Base-by-base conservation (phyloP, 2,797 vertebrate species). In the Notolepis coatsorum region DNA sequence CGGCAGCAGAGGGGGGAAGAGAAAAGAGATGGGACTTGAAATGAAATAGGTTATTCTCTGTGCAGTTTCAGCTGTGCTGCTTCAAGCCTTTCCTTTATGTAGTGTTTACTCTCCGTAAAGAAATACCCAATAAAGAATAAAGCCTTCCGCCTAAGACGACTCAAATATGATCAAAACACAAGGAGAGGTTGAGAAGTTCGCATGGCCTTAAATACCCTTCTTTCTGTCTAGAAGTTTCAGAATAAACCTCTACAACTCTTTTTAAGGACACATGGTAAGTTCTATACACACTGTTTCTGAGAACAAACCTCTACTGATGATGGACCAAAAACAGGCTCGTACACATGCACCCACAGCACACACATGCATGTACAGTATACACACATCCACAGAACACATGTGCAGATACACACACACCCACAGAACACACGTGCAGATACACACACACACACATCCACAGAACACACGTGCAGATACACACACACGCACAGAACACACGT, bases 21-120 rank as follows among this genome's bases (percentile, higher is more conserved):
- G 62, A 47, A 81, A 76, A 81, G 71, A 77, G 71, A 73, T 39
- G 46, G 8, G 20, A 82, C 57, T 71, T 75, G 78, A 89, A 84
- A 81, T 71, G 70, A 88, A 88, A 91, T 92, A 87, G 89, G 85
- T 71, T 79, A 92, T 93, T 92, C 91, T 83, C 75, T 93, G 77
- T 92, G 89, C 91, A 84, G 89, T 89, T 83, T 85, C 75, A 85
- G 77, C 84, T 69, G 77, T 71, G 79, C 73, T 81, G 82, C 83
- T 88, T 87, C 73, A 83, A 85, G 86, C 71, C n/a, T n/a, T n/a
- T n/a, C n/a, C n/a, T n/a, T n/a, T n/a, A n/a, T n/a, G n/a, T n/a
- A n/a, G n/a, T n/a, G n/a, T n/a, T n/a, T n/a, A n/a, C n/a, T n/a
- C n/a, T n/a, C n/a, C n/a, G n/a, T n/a, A n/a, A n/a, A n/a, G n/a